Conservation (phyloP, 2,113 vertebrate species). For the Neogobius melanostomus region DNA sequence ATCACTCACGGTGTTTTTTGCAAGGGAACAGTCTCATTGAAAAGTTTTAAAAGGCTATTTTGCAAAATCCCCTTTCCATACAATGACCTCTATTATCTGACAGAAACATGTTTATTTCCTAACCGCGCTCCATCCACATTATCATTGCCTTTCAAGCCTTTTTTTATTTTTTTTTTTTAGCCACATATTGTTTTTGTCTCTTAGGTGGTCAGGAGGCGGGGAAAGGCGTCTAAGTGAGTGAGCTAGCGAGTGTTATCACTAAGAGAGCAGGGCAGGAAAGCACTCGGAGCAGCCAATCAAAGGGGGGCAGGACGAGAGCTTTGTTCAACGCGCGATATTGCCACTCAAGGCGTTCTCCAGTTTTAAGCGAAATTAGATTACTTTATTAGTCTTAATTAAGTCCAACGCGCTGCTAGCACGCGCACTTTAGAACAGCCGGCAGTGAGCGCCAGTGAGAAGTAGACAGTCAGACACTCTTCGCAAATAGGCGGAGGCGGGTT, state of each 20-base stretch:
- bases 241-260: constrained; percentile 61
- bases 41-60: too few species aligned
- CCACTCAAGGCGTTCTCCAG: constrained; percentile 74
- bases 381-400: constrained; percentile 77
- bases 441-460: background rate
- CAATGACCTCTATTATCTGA: too few species aligned
- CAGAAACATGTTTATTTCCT: too few species aligned
- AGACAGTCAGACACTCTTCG: background rate
- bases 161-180: constrained; percentile 4
- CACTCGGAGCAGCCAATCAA: constrained; percentile 65
- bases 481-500: too few species aligned
- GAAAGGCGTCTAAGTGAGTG: constrained; percentile 23
- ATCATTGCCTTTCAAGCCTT: too few species aligned
- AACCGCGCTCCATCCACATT: too few species aligned
- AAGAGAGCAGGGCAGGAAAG: constrained; percentile 64
- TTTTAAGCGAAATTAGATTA: constrained; percentile 77
- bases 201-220: constrained; percentile 38
- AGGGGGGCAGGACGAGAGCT: constrained; percentile 59
- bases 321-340: constrained; percentile 72
- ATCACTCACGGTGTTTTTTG: too few species aligned
- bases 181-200: constrained; percentile 19
- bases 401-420: constrained; percentile 53
- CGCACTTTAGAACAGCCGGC: constrained; percentile 16
- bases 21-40: too few species aligned
- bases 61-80: too few species aligned